These are phyloP conservation scores for Sinella curviseta DNA, from an alignment of 1,140 invertebrate species.

Conservation along the genomic window DNA sequence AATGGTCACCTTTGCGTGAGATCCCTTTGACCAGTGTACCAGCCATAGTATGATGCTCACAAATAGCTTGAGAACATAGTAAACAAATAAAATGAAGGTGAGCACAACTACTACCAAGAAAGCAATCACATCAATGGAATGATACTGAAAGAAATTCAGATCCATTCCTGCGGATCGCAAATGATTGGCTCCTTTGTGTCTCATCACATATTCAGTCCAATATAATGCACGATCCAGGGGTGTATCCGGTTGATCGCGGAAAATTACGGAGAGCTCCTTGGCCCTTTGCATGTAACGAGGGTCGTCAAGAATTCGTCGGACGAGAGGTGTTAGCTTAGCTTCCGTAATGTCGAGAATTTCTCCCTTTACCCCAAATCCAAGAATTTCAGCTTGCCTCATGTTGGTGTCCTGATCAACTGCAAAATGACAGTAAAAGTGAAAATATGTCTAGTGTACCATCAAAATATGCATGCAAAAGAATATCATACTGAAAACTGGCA, in stretches of 20 bases:
- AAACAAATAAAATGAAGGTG: too few species aligned
- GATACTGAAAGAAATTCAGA: conserved; percentile 47
- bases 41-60: too few species aligned
- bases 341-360: conserved; percentile 33
- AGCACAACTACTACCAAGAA: conserved; percentile 27
- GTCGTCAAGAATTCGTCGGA: neutral
- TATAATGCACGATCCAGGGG: conserved; percentile 48
- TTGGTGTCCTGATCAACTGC: conserved; percentile 61
- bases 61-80: too few species aligned
- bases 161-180: conserved; percentile 45
- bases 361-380: conserved; percentile 28
- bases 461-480: neutral
- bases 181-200: conserved; percentile 48
- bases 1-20: too few species aligned
- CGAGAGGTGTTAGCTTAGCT: conserved; percentile 17
- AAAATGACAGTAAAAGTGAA: too few species aligned
- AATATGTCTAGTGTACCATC: neutral
- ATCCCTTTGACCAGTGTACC: too few species aligned
- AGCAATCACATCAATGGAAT: conserved; percentile 45
- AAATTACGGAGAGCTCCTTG: conserved; percentile 37
- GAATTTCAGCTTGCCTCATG: conserved; percentile 47
- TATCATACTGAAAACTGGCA: conserved; percentile 60
- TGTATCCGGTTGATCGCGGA: conserved; percentile 45
- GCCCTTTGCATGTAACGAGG: neutral
- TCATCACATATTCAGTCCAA: conserved; percentile 49